phyloP scores from a whole-genome alignment of 2,797 vertebrate species.

The Podargus strigoides region DNA sequence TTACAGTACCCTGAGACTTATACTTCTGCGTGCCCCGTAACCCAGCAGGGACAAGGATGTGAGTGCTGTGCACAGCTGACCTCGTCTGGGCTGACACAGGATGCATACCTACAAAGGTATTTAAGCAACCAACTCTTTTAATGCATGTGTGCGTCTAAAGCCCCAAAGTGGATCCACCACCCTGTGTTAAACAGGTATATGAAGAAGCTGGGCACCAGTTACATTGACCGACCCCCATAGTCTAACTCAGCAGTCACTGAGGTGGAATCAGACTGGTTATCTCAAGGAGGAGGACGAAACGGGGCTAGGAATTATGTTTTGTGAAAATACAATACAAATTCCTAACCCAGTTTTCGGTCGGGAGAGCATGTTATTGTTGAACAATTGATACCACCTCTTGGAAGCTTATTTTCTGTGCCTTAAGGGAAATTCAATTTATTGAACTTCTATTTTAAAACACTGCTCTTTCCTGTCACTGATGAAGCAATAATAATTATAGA shows the following conservation, averaged over 20 bases:
- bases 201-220: not conserved
- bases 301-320: not conserved
- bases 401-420: slow-evolving; percentile 49
- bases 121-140: not conserved
- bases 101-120: not conserved
- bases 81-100: not conserved
- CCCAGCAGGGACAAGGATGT: not conserved
- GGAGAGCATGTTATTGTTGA: slow-evolving; percentile 38
- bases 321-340: slow-evolving; percentile 54
- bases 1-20: not conserved
- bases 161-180: not conserved
- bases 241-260: not conserved
- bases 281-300: not conserved
- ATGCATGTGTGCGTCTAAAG: not conserved
- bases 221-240: not conserved
- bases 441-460: slow-evolving; percentile 56
- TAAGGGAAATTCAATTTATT: slow-evolving; percentile 48
- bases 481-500: slow-evolving; percentile 52
- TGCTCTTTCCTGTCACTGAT: slow-evolving; percentile 47
- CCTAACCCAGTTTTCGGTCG: slow-evolving; percentile 42
- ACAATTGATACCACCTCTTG: slow-evolving; percentile 45
- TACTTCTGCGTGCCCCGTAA: not conserved
- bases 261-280: slow-evolving; percentile 5
- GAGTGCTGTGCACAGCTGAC: not conserved
- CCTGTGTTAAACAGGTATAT: not conserved